Evolutionary conservation across 2,113 vertebrate genomes (phyloP).

Genomic region (Axis porcinus): DNA sequence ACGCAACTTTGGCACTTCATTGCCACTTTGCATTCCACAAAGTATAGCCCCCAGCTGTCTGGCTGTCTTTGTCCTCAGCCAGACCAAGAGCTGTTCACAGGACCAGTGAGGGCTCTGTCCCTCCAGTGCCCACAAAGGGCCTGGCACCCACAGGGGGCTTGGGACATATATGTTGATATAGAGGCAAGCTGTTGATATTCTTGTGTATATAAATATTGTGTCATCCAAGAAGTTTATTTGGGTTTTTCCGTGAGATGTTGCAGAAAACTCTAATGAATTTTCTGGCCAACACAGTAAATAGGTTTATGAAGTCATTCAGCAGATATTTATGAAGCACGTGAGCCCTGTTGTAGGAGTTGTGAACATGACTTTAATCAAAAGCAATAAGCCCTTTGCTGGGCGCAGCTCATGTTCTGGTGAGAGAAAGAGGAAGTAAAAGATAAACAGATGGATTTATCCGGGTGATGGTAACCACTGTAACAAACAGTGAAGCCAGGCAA

Average conservation of each 20-base stretch:
- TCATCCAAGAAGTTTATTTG: neutral
- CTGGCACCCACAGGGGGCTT: neutral
- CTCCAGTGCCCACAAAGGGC: neutral
- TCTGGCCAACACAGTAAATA: neutral
- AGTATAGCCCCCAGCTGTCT: too few species aligned
- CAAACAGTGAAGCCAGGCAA: neutral
- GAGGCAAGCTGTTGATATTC: neutral
- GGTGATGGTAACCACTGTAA: neutral
- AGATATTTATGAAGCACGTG: neutral
- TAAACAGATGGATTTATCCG: accelerated
- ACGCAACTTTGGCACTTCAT: accelerated
- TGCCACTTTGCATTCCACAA: neutral
- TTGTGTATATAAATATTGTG: neutral
- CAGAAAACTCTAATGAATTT: neutral
- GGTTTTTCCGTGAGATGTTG: neutral
- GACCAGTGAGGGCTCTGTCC: too few species aligned
- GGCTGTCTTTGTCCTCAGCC: neutral
- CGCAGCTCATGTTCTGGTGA: accelerated
- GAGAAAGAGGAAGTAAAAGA: neutral
- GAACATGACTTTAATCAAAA: neutral
- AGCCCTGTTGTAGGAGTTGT: neutral
- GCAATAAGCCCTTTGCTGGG: neutral
- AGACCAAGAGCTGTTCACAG: neutral
- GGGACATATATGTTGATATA: neutral
- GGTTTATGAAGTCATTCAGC: neutral